Conservation (phyloP, 2,888 invertebrate genomes). For the Drosophila testacea region DNA sequence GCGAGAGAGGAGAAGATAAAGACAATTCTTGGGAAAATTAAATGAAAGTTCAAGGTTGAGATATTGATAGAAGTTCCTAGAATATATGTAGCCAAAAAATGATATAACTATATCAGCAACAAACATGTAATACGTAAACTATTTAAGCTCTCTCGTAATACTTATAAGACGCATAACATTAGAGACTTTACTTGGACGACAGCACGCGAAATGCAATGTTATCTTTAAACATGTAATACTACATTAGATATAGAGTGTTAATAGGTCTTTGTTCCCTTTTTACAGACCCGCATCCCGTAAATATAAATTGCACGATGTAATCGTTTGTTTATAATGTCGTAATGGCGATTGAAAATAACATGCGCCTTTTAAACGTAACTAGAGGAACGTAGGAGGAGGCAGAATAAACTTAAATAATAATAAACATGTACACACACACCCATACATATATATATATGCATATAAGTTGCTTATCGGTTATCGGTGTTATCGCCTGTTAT, state of each 20-base stretch:
- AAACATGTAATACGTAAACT: not conserved
- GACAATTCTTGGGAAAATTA: constrained; percentile 17
- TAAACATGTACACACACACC: constrained; percentile 39
- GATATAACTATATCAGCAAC: not conserved
- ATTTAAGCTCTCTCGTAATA: not conserved
- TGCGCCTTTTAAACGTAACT: constrained; percentile 46
- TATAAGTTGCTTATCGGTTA: constrained; percentile 57
- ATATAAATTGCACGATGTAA: constrained; percentile 20
- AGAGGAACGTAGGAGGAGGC: not conserved
- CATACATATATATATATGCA: constrained; percentile 3
- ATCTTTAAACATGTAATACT: constrained; percentile 27
- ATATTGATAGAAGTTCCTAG: constrained; percentile 4
- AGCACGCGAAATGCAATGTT: constrained; percentile 12
- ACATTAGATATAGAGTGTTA: constrained; percentile 26
- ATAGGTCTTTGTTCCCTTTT: constrained; percentile 11
- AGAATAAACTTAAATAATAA: constrained; percentile 52
- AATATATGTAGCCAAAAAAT: not conserved
- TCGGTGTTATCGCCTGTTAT: constrained; percentile 47
- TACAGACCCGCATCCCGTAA: constrained; percentile 9
- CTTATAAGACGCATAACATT: constrained; percentile 1
- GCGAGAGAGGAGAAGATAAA: not conserved
- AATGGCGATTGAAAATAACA: constrained; percentile 44
- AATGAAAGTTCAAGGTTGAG: constrained; percentile 37
- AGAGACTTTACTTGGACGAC: constrained; percentile 1
- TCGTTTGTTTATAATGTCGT: constrained; percentile 32